Percentiles rank a stretch among this genome's conserved stretches.
phyloP scores from a whole-genome alignment of 2,888 invertebrate genomes.

The Thera obeliscata region DNA sequence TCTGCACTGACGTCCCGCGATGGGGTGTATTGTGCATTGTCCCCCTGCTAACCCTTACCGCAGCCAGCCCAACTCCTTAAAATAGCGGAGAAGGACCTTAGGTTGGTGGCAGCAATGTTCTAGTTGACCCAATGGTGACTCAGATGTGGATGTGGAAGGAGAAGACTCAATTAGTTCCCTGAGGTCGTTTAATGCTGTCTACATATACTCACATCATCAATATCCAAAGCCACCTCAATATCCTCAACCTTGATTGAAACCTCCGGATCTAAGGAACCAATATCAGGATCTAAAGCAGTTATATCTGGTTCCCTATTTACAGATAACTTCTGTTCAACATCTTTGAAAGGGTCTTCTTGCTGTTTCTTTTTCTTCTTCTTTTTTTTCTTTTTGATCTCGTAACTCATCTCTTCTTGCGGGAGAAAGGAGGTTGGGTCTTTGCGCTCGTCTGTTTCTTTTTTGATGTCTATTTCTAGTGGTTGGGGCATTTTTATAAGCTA shows the following conservation, averaged over 20 bases:
- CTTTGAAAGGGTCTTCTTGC: slow-evolving; percentile 75
- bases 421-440: slow-evolving; percentile 73
- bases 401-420: slow-evolving; percentile 75
- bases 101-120: no score
- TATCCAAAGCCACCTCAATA: slow-evolving; percentile 77
- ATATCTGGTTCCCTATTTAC: slow-evolving; percentile 43
- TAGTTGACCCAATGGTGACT: no score
- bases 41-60: no score
- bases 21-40: no score
- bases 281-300: slow-evolving; percentile 42
- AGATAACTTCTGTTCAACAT: slow-evolving; percentile 38
- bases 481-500: slow-evolving; percentile 20
- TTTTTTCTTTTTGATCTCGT: slow-evolving; percentile 73
- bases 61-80: no score
- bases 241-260: slow-evolving; percentile 76
- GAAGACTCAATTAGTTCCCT: no score
- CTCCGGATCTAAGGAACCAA: slow-evolving; percentile 63
- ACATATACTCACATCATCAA: slow-evolving; percentile 70
- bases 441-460: slow-evolving; percentile 49
- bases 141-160: no score
- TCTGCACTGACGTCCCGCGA: no score
- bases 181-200: no score
- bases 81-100: no score
- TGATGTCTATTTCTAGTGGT: slow-evolving; percentile 37
- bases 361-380: slow-evolving; percentile 73